Conservation (phyloP, 1,140 invertebrate species). For the Apolygus lucorum region DNA sequence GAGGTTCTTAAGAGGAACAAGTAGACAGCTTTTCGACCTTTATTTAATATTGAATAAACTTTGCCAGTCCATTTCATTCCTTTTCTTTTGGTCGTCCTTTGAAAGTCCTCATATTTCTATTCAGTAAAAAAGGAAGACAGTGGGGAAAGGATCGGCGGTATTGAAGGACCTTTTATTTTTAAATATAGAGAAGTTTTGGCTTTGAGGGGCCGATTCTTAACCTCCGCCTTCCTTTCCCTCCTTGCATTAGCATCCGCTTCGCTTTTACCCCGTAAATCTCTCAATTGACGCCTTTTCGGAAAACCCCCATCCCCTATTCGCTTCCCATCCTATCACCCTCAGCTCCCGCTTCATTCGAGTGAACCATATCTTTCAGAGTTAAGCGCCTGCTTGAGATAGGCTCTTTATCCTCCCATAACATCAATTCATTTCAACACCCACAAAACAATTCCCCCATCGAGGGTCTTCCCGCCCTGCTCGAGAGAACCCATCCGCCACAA, state of each 20-base stretch:
- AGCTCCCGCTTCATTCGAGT: background rate
- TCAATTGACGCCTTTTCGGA: conserved; percentile 5
- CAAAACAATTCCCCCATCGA: background rate
- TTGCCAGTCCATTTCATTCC: too few relatives aligned
- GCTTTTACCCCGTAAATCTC: conserved; percentile 1
- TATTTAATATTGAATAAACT: too few relatives aligned
- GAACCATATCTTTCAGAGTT: conserved; percentile 14
- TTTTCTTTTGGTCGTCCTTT: too few relatives aligned
- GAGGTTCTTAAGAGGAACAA: too few relatives aligned
- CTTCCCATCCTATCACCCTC: background rate
- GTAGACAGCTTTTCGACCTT: too few relatives aligned
- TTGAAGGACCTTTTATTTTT: background rate
- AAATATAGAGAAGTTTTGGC: background rate
- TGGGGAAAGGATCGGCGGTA: too few relatives aligned
- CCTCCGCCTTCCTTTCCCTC: background rate
- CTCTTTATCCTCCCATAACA: conserved; percentile 15
- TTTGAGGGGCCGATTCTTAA: background rate
- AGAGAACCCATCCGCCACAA: background rate
- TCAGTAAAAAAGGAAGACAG: too few relatives aligned
- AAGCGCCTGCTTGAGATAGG: conserved; percentile 13
- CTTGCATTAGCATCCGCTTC: conserved; percentile 4
- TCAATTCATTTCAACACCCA: conserved; percentile 7
- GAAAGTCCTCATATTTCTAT: too few relatives aligned
- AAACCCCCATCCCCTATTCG: background rate
- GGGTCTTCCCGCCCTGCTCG: background rate